Evolutionary conservation across 2,113 vertebrate species (phyloP).

Genomic region (Ivindomyrus marchei): DNA sequence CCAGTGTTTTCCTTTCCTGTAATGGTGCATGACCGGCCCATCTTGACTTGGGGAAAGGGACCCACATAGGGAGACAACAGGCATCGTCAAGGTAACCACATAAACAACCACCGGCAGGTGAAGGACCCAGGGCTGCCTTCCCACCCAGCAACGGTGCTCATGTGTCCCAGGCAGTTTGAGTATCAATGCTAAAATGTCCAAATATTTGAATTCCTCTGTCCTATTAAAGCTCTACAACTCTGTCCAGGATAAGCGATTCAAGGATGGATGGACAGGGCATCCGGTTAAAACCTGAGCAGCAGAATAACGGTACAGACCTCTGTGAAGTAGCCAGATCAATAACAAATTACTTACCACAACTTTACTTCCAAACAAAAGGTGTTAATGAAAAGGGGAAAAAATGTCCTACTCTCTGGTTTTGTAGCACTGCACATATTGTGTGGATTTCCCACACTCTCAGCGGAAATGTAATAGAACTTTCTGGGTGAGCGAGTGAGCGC

Average conservation of each 20-base stretch:
- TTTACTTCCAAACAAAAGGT: not conserved
- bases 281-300: not conserved
- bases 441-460: slow-evolving; percentile 7
- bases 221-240: not conserved
- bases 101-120: slow-evolving; percentile 40
- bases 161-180: not conserved
- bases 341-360: not conserved
- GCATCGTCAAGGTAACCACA: slow-evolving; percentile 54
- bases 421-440: not conserved
- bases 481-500: not conserved
- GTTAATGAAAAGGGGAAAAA: slow-evolving; percentile 6
- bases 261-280: not conserved
- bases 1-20: slow-evolving; percentile 42
- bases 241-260: not conserved
- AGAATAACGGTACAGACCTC: not conserved
- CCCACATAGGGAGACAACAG: slow-evolving; percentile 44
- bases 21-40: slow-evolving; percentile 52
- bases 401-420: not conserved
- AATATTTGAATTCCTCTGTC: not conserved
- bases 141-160: not conserved
- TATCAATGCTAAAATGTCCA: not conserved
- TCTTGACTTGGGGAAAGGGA: slow-evolving; percentile 38
- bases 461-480: not conserved
- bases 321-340: not conserved
- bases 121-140: not conserved